Evolutionary conservation across 1,140 invertebrate species (phyloP).

Genomic region (Penaeus chinensis): DNA sequence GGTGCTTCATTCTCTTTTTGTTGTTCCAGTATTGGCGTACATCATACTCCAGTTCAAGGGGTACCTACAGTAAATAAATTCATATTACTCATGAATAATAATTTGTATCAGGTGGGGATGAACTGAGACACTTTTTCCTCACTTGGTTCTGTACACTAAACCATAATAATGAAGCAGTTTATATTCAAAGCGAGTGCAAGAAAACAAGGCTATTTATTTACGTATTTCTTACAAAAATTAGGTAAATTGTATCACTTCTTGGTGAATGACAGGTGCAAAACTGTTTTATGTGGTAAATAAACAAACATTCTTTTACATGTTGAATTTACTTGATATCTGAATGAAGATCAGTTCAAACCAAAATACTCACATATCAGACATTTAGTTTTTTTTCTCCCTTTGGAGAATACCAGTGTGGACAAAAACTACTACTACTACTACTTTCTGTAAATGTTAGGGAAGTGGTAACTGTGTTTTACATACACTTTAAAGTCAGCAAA

Average conservation of each 20-base stretch:
- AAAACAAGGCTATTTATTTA: too few species aligned
- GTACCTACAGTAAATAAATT: conserved; percentile 70
- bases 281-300: neutral
- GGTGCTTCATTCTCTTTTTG: conserved; percentile 70
- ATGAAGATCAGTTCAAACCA: neutral
- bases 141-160: neutral
- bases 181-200: neutral
- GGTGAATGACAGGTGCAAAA: neutral
- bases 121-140: neutral
- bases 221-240: too few species aligned
- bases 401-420: neutral
- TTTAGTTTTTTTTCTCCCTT: neutral
- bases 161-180: neutral
- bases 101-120: neutral
- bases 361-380: neutral
- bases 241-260: too few species aligned
- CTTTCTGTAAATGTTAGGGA: neutral
- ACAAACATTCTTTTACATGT: neutral
- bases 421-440: neutral
- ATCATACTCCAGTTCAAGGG: conserved; percentile 81
- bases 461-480: neutral
- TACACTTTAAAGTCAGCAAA: conserved; percentile 3
- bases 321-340: neutral
- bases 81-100: neutral
- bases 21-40: conserved; percentile 82